These are phyloP conservation scores for Drosophila auraria DNA, from an alignment of 1,140 invertebrate genomes.

Conservation along the genomic window DNA sequence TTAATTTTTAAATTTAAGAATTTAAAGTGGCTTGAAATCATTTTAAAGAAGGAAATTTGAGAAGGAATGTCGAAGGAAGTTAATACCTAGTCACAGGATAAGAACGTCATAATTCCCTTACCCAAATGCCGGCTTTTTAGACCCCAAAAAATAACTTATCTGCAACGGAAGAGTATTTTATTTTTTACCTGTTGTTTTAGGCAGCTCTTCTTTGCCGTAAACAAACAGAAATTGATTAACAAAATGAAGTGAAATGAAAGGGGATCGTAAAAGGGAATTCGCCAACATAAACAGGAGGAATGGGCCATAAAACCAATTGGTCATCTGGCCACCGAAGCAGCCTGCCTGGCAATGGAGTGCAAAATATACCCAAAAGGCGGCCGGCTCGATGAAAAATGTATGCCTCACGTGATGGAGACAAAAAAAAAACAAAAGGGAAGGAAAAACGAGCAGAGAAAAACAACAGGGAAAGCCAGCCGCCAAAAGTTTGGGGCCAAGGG, in stretches of 20 bases:
- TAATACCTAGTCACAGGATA: not conserved
- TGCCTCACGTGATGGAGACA: slow-evolving; percentile 55
- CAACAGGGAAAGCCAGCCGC: slow-evolving; percentile 4
- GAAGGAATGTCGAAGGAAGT: not conserved
- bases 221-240: slow-evolving; percentile 71
- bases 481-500: slow-evolving; percentile 2
- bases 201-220: slow-evolving; percentile 6
- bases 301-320: slow-evolving; percentile 71
- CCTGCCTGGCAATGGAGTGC: slow-evolving; percentile 65
- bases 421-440: slow-evolving; percentile 7
- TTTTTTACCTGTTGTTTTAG: slow-evolving; percentile 27
- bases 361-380: slow-evolving; percentile 68
- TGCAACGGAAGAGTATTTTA: slow-evolving; percentile 1
- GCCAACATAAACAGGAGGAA: slow-evolving; percentile 44
- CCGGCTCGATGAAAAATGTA: slow-evolving; percentile 66
- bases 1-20: too few species aligned
- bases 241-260: slow-evolving; percentile 73
- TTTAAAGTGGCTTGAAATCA: too few species aligned
- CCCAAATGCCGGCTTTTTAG: not conserved
- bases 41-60: too few species aligned
- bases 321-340: slow-evolving; percentile 51
- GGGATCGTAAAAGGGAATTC: slow-evolving; percentile 67
- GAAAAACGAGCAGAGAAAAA: slow-evolving; percentile 19
- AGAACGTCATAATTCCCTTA: slow-evolving; percentile 1
- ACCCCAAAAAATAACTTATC: slow-evolving; percentile 10